Evolutionary conservation across 2,888 invertebrate genomes (phyloP).

Genomic region (Himalopsyche kuldschensis): DNA sequence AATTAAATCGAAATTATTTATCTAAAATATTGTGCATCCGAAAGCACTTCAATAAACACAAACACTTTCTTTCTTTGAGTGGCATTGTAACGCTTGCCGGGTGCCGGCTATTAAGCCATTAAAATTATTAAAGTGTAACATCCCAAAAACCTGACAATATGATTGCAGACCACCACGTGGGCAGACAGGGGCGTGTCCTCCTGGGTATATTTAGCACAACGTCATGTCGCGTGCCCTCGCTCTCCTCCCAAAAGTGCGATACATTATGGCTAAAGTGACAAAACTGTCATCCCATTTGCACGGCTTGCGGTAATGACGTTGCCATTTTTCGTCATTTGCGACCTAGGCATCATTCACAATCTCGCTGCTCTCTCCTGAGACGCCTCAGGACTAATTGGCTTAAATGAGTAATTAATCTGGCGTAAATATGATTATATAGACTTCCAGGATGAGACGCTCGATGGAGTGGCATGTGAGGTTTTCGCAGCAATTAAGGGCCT

Average conservation of each 20-base stretch:
- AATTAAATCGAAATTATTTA: too few relatives aligned
- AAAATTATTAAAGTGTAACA: too few relatives aligned
- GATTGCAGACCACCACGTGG: background rate
- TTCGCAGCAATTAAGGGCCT: background rate
- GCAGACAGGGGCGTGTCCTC: background rate
- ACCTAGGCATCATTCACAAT: background rate
- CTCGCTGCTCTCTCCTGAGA: background rate
- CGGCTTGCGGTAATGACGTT: conserved; percentile 11
- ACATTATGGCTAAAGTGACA: conserved; percentile 22
- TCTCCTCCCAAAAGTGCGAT: conserved; percentile 14
- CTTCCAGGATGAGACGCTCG: background rate
- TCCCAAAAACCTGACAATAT: background rate
- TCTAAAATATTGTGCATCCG: too few relatives aligned
- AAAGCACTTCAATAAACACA: too few relatives aligned
- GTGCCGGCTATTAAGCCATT: too few relatives aligned
- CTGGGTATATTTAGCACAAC: background rate
- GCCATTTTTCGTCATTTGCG: conserved; percentile 4
- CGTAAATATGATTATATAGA: background rate
- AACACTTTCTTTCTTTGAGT: too few relatives aligned
- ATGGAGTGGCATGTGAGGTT: background rate
- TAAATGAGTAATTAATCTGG: background rate
- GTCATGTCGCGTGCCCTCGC: background rate
- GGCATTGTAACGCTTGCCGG: too few relatives aligned
- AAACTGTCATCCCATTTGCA: conserved; percentile 15
- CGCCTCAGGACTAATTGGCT: background rate